Base-by-base conservation (phyloP, 2,888 invertebrate species). In the Minunthozetes semirufus region DNA sequence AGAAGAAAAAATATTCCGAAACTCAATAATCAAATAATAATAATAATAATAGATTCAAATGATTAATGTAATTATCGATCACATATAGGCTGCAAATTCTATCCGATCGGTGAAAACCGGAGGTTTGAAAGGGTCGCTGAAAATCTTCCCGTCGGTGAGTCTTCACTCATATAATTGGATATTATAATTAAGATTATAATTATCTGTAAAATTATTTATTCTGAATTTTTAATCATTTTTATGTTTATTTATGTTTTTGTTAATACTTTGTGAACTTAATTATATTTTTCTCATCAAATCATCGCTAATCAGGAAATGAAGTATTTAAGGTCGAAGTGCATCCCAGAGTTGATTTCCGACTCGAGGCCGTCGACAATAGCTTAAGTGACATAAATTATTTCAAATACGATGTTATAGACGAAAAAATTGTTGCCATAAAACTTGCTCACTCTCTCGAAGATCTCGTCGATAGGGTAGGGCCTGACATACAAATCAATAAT, bases 91-190 rank as follows among this genome's bases (percentile, higher is more conserved):
- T 93, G 93, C 82, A 90, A 91, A 81, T 93, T 93, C 84, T 91
- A 91, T 81, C 91, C 92, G 9, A 85, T 88, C 1, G 90, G 90
- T 48, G 93, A 93, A 83, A 92, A 92, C 80, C 85, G 92, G 78
- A 88, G 91, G 80, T 93, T 93, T 81, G 91, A 93, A 76, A 87
- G 93, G 79, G 89, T 93, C 78, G 91, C 92, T 8, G 93, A 93
- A 83, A 90, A 91, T 82, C 84, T 91, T 8, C 85, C 85, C 76
- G 88, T 91, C 66, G 80, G 80, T 80, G 76, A 79, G 79, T 77
- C 5, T 22, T 11, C n/a, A n/a, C n/a, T 53, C 53, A n/a, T 22
- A n/a, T 53, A 53, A n/a, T 53, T n/a, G n/a, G n/a, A 8, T 46
- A 46, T 11, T 15, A 8, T 15, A 46, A 8, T n/a, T n/a, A n/a